phyloP scores from a whole-genome alignment of 2,797 vertebrate species.

The Notolepis coatsorum region DNA sequence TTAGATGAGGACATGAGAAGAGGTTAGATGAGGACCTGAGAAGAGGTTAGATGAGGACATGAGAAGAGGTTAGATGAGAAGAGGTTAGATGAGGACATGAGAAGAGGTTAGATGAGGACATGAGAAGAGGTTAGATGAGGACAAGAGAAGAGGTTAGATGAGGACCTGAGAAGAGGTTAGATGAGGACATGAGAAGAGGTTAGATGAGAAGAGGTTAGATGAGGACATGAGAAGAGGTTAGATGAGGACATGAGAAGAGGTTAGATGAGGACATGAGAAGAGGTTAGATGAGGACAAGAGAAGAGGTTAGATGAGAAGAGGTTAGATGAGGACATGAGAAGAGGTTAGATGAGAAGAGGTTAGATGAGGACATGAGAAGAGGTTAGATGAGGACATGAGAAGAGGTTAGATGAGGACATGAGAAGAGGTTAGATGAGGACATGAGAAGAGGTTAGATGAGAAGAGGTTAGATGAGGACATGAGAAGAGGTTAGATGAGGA shows the following conservation, averaged over 20 bases:
- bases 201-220: too few species aligned
- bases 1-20: not conserved
- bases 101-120: accelerated
- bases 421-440: not conserved
- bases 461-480: not conserved
- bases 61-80: not conserved
- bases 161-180: not conserved
- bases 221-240: not conserved
- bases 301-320: not conserved
- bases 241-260: not conserved
- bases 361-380: not conserved
- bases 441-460: not conserved
- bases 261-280: not conserved
- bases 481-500: not conserved
- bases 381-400: not conserved
- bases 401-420: not conserved
- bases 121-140: not conserved
- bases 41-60: not conserved
- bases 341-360: not conserved
- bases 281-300: not conserved
- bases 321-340: not conserved
- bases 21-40: not conserved
- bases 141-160: not conserved
- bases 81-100: not conserved
- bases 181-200: not conserved